Conservation (phyloP, 2,797 vertebrate genomes). For the Oreortyx pictus region DNA sequence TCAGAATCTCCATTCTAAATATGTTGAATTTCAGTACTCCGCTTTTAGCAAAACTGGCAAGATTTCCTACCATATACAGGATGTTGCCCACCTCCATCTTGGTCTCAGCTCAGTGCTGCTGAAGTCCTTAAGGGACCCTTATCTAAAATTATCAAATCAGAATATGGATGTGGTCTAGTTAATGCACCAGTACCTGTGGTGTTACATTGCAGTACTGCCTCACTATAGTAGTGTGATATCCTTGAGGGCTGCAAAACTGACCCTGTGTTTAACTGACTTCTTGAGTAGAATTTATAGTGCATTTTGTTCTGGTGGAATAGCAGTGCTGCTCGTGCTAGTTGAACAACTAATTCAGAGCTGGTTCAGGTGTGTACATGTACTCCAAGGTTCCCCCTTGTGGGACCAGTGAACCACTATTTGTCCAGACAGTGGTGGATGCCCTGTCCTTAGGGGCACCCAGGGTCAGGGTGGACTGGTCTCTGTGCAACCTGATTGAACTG, state of each 20-base stretch:
- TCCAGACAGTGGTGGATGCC: neutral
- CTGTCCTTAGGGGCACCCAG: neutral
- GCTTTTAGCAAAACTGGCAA: neutral
- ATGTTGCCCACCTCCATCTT: neutral
- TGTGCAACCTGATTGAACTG: neutral
- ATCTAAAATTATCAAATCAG: neutral
- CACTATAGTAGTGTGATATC: neutral
- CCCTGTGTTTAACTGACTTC: neutral
- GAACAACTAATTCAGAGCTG: neutral
- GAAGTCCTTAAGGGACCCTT: neutral
- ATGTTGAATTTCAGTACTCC: neutral
- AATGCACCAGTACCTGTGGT: neutral
- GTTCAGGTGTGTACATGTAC: neutral
- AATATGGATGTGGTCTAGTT: neutral
- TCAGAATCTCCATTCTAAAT: neutral
- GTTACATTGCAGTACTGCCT: neutral
- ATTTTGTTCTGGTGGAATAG: neutral
- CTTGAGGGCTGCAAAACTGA: neutral
- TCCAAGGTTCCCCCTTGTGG: neutral
- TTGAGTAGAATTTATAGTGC: neutral
- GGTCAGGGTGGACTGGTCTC: neutral
- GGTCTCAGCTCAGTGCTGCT: neutral
- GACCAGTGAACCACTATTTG: neutral
- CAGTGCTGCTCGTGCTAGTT: neutral
- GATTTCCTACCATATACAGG: neutral